Evolutionary conservation across 1,140 invertebrate species (phyloP), one percentile per base, ranked within the genome.

Genomic region (Halesus radiatus): DNA sequence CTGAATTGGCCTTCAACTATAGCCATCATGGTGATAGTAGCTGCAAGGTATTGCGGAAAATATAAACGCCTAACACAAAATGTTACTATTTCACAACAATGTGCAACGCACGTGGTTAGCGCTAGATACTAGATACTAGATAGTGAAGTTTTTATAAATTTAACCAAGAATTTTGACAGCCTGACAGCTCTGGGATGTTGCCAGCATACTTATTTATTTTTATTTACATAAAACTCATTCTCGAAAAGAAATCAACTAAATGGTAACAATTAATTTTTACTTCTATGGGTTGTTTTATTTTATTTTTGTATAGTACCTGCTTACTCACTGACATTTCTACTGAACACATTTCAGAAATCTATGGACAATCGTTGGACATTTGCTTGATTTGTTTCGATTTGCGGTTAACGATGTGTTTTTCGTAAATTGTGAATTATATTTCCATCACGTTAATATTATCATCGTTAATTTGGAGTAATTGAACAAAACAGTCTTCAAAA

Each of bases 401-500:
- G 56, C 56, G 56, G 22, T 20, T 23, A 20, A 13, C 23, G 56
- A 60, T 22, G 56, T 60, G 56, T 60, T 60, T 60, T 60, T 22
- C 56, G 23, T 60, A 60, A 60, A 60, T 60, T 60, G 18, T 13
- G 18, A n/a, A 1, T 60, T 45, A 45, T 60, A 60, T 23, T 60
- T 23, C 13, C 56, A 20, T 23, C 18, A 22, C 1, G 10, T 20
- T 60, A 60, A 60, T 7, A 60, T 22, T 60, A 60, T 60, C 23
- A 22, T 60, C 3, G 22, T 29, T 66, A 16, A 16, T 16, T 26
- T 26, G 16, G 32, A 15, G 8, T 26, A 16, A 26, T 66, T 66
- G 29, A 26, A 29, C 6, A 70, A 20, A 20, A 50, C 66, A 52
- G 20, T 18, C n/a, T 70, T 45, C 32, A 45, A 1, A 84, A 99